Evolutionary conservation across 2,797 vertebrate genomes (phyloP), one percentile per base, ranked within the genome.

Genomic region (Cryptoprocta ferox): DNA sequence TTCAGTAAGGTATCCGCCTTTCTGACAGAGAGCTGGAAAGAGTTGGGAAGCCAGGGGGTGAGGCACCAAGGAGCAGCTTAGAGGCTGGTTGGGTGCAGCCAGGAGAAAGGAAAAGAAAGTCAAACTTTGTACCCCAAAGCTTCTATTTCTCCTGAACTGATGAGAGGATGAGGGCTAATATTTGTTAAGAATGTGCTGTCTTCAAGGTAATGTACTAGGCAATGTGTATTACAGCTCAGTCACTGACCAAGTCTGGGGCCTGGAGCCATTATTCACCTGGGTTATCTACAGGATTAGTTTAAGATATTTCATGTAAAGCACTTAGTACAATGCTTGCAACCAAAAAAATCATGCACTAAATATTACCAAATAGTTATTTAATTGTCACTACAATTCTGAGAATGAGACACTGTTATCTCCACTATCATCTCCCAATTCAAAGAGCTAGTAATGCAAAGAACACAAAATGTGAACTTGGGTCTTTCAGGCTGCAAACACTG

Each of bases 1-100:
- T 94, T 97, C 85, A 82, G 92, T 79, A 94, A 93, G 84, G 63
- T 92, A 89, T 82, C 63, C 10, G 4, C 79, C 66, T 95, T 88
- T 70, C 37, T 91, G 70, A 76, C 11, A 48, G 94, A 82, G 30
- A 59, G 63, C 81, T 75, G 35, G 45, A 66, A 85, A 81, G 82
- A 26, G 14, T n/a, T n/a, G 53, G 37, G 24, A 61, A 42, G 7
- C 7, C 10, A 59, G 1, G 9, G 45, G 37, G 50, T 85, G 85
- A 79, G 37, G 75, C 35, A 78, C 66, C 14, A 37, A 24, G 71
- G n/a, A 76, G 11, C 19, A 50, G 76, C 5, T 42, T 81, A 65
- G 28, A 82, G 73, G 59, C 56, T 45, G 39, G 39, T 18, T 78
- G 56, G 83, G 65, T 76, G 18, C 56, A 94, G 35, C 5, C 16